Base-by-base conservation (phyloP, 2,888 invertebrate genomes). In the Caenorhabditis virilis region DNA sequence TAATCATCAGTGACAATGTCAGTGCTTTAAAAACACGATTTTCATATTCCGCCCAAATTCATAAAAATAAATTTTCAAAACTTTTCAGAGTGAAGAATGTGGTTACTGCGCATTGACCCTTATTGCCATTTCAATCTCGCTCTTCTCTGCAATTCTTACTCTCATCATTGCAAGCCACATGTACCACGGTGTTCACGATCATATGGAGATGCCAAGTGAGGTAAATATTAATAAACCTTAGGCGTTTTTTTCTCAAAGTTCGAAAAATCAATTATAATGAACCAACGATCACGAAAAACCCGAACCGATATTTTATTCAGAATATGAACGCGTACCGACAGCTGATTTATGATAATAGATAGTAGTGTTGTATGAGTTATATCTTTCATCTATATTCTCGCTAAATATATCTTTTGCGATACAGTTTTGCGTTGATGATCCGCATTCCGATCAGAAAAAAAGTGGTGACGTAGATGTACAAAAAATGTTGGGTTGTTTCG, bases 161-260 rank as follows among this genome's bases (percentile, higher is more conserved):
- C 42, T 70, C 4, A 25, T 64, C 13, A 55, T 66, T 16, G 70
- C 70, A 0, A 67, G 57, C 35, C 58, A 64, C 30, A 70, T 70
- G 70, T 70, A 70, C 36, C 63, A 66, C 1, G 70, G 67, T 39
- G 58, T 55, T 38, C 55, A 64, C 26, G 54, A 64, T 16, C 47
- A 48, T 16, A 33, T 58, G 11, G 53, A 52, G 33, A 23, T 57
- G 22, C 60, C 66, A 4, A 41, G 18, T 30, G 53, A 56, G 48
- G 66, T 66, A 47, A 58, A 26, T 39, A 4, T 6, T 42, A 36
- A 36, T 5, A 30, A 30, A 30, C 13, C 6, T 6, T 22, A 26
- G 6, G 7, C 22, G 25, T 9, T 49, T 49, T 38, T n/a, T n/a
- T n/a, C n/a, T n/a, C n/a, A n/a, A n/a, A n/a, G n/a, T n/a, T n/a